A percentile compares a stretch with the other conserved stretches of the same genome.
phyloP scores from a whole-genome alignment of 2,797 vertebrate genomes.

The Pampus argenteus region DNA sequence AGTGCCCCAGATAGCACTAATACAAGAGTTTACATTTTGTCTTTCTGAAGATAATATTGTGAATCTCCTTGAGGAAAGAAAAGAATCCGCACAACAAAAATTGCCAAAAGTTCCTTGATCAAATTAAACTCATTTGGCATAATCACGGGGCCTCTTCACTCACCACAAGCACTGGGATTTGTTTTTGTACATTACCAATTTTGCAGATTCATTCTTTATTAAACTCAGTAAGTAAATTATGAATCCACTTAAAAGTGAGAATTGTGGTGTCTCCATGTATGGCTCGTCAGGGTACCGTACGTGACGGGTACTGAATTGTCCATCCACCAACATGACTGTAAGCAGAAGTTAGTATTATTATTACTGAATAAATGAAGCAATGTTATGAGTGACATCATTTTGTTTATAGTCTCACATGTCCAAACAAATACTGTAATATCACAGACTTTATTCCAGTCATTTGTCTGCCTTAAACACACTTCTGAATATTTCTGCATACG shows the following conservation, averaged over 20 bases:
- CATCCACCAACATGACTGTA: too few relatives aligned
- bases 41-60: background rate
- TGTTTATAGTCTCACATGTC: too few relatives aligned
- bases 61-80: background rate
- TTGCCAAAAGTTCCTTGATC: background rate
- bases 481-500: background rate
- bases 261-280: background rate
- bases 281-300: background rate
- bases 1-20: background rate
- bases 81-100: constrained; percentile 2
- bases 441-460: too few relatives aligned
- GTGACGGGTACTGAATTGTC: too few relatives aligned
- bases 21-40: background rate
- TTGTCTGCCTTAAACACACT: too few relatives aligned
- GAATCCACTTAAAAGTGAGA: background rate
- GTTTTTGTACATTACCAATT: constrained; percentile 14
- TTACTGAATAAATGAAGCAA: too few relatives aligned
- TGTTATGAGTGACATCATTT: too few relatives aligned
- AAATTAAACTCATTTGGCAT: constrained; percentile 20
- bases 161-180: constrained; percentile 4
- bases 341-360: too few relatives aligned
- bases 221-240: background rate
- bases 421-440: too few relatives aligned
- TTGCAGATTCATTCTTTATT: background rate
- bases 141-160: constrained; percentile 14